phyloP scores from a whole-genome alignment of 1,140 invertebrate genomes.

The Magallana angulata region DNA sequence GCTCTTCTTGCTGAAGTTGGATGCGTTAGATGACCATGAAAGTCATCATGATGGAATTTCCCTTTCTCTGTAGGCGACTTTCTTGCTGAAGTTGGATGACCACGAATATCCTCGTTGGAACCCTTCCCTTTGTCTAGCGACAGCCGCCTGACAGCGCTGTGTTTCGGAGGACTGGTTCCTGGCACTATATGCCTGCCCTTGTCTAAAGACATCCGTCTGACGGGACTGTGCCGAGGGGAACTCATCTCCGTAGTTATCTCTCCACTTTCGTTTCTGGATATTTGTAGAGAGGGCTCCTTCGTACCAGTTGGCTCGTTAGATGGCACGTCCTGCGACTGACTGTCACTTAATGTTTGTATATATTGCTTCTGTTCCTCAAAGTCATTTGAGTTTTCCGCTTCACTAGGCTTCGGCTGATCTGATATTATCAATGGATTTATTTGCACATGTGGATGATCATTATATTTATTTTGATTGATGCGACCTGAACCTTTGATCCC shows the following conservation, averaged over 20 bases:
- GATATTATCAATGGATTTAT: constrained; percentile 42
- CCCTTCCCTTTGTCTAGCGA: not conserved
- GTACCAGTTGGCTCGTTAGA: constrained; percentile 3
- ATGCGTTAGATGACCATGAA: not conserved
- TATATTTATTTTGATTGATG: constrained; percentile 42
- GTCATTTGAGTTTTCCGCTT: constrained; percentile 35
- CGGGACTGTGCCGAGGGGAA: constrained; percentile 2
- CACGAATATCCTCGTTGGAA: not conserved
- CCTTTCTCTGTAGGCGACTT: not conserved
- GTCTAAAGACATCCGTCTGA: not conserved
- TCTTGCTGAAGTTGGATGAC: not conserved
- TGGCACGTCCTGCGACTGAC: constrained; percentile 7
- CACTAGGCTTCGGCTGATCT: constrained; percentile 19
- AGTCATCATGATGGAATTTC: not conserved
- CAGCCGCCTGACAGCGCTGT: not conserved
- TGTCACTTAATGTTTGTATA: constrained; percentile 30
- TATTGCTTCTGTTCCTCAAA: constrained; percentile 15
- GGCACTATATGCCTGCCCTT: not conserved
- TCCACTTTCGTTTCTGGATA: not conserved
- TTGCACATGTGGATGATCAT: constrained; percentile 20
- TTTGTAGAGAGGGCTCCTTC: not conserved
- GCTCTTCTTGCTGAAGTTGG: not conserved
- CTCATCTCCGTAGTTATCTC: constrained; percentile 3
- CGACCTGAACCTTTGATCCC: constrained; percentile 34
- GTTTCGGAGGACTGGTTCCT: constrained; percentile 13